Base-by-base conservation (phyloP, 1,140 invertebrate species). In the Drosophila mojavensis region DNA sequence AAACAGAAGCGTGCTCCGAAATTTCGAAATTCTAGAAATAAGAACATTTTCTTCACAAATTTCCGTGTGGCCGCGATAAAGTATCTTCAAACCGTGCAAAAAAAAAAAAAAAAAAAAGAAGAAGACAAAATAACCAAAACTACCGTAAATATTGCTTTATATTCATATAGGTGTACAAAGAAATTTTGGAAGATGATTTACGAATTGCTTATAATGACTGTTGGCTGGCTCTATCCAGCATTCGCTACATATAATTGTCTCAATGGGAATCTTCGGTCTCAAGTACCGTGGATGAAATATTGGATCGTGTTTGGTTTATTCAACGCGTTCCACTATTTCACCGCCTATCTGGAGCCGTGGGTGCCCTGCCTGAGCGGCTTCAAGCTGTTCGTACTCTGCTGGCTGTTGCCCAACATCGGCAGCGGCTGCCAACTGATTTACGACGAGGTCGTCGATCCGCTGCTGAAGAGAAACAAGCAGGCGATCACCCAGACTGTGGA, bases 401-500 rank as follows among this genome's bases (percentile, higher is more conserved):
- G 89, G 89, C 58, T 91, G 11, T 26, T 91, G 41, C 79, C 84
- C 0, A 54, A 63, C 1, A 5, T 89, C 4, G 81, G 82, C 5
- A 76, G 60, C 15, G 89, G 89, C 0, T 55, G 64, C 26, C 48
- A 62, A 7, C 2, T 86, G n/a, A 39, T 91, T 2, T 75, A 81
- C 55, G 71, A 79, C 2, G 74, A 75, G 4, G 55, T 75, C n/a
- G 20, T 91, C 13, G 53, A 77, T 30, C 67, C 79, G 1, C 54
- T 85, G 1, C 41, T 91, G 7, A 53, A 13, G 30, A 56, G 55
- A 45, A 81, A 91, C 26, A 67, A 69, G 26, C 92, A 96, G 94
- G 96, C 98, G 93, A 98, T 99, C 91, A 97, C 98, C 93, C 96
- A 97, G 74, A 97, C 96, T 79, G 95, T 98, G 67, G 20, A 33